Evolutionary conservation across 30 jellyfish, hydroid and myxozoan species (phyloP).

Genomic region (Sanderia malayensis): DNA sequence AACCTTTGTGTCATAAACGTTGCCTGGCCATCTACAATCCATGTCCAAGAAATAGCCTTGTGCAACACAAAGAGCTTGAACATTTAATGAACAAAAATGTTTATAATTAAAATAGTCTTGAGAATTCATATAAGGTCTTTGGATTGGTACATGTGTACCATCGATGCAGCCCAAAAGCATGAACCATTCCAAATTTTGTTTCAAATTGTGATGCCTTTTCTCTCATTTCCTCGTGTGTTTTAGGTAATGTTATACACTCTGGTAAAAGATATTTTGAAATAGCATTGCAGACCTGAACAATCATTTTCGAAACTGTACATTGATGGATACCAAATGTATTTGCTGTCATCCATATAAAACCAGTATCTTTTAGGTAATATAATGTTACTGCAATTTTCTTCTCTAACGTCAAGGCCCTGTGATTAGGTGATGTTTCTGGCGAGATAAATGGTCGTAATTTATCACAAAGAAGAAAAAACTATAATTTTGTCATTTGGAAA

Average conservation of each 20-base stretch:
- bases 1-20: slow-evolving; percentile 8
- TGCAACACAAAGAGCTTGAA: slow-evolving; percentile 19
- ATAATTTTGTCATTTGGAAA: neutral
- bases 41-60: slow-evolving; percentile 5
- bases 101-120: slow-evolving; percentile 14
- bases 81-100: neutral
- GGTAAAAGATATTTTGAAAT: neutral
- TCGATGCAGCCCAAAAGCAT: slow-evolving; percentile 11
- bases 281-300: neutral
- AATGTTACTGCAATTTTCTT: neutral
- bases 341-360: neutral
- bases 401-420: slow-evolving; percentile 4
- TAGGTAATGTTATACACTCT: neutral
- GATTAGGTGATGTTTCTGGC: neutral
- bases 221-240: neutral
- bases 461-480: neutral
- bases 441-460: neutral
- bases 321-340: neutral
- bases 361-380: slow-evolving; percentile 8
- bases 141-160: slow-evolving; percentile 14
- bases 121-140: neutral
- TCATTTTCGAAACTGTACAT: neutral
- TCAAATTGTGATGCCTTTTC: slow-evolving; percentile 6
- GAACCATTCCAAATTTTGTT: slow-evolving; percentile 3
- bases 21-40: slow-evolving; percentile 13